A percentile compares a stretch with the other conserved stretches of the same genome.
phyloP scores from a whole-genome alignment of 2,113 vertebrate genomes.

The Phalacrocorax pelagicus region DNA sequence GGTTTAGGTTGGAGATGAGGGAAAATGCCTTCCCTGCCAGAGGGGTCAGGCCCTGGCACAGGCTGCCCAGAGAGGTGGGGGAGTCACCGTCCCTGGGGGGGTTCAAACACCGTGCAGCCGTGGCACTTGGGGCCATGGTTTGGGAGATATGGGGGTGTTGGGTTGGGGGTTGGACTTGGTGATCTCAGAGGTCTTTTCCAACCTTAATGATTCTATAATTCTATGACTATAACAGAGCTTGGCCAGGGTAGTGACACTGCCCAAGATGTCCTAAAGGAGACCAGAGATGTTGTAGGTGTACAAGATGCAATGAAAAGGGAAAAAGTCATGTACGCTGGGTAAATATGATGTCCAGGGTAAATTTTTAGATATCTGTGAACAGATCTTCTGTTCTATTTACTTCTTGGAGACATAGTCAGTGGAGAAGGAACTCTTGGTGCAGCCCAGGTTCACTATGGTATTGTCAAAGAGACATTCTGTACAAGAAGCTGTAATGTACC shows the following conservation, averaged over 20 bases:
- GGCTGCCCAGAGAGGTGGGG: no score
- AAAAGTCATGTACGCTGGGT: not conserved
- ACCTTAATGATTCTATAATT: no score
- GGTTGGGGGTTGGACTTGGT: no score
- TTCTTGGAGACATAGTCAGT: not conserved
- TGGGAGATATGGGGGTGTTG: no score
- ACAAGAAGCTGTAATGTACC: not conserved
- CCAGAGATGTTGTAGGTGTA: not conserved
- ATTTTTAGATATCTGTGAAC: not conserved
- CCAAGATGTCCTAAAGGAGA: not conserved
- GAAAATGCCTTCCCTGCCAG: no score
- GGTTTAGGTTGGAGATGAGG: no score
- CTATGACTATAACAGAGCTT: not conserved
- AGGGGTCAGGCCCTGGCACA: no score
- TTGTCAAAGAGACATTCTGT: not conserved
- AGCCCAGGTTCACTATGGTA: not conserved
- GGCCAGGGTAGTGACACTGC: not conserved
- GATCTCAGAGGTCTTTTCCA: no score
- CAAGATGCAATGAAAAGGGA: not conserved
- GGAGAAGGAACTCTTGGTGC: not conserved
- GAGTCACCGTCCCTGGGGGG: no score
- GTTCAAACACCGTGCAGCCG: no score
- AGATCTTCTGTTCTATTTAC: not conserved
- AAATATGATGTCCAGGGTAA: not conserved
- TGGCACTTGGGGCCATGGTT: no score